Evolutionary conservation across 2,888 invertebrate species (phyloP), one percentile per base, ranked within the genome.

Genomic region (Eupithecia centaureata): DNA sequence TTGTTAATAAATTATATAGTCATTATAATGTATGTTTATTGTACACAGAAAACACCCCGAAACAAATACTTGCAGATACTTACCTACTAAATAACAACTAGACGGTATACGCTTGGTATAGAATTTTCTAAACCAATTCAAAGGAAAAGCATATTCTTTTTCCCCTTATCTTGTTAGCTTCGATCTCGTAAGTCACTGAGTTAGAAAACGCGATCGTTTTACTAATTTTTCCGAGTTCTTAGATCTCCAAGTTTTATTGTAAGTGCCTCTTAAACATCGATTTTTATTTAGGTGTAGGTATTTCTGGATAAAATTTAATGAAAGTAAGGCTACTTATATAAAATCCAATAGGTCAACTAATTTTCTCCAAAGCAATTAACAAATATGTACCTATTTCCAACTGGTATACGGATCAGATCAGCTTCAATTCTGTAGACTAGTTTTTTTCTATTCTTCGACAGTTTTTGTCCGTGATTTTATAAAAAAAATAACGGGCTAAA

Each of bases 141-240:
- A 27, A n/a, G n/a, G n/a, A 27, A 61, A 60, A 51, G 35, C 32
- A 27, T 33, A 64, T 64, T 58, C n/a, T 51, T 57, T 52, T 54
- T n/a, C 13, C 30, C 33, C 38, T 38, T 57, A 35, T 33, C 47
- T 60, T 51, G 62, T 57, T 56, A 62, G 13, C 59, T 47, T 67
- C 65, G 33, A 70, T 66, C 68, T 58, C 28, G 64, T 74, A 68
- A 74, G 60, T 60, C 61, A 61, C 52, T 63, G 70, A 66, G 66
- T 72, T 67, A 67, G 60, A 57, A 33, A 65, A 61, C 32, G 61
- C 61, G 67, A 56, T n/a, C 54, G 38, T 42, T 67, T 66, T 35
- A 28, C 27, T 32, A 63, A 60, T 60, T 67, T 59, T 32, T 63
- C 22, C 25, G 56, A n/a, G n/a, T n/a, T n/a, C n/a, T n/a, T n/a